Evolutionary conservation across 2,113 vertebrate species (phyloP), one percentile per base, ranked within the genome.

Genomic region (Perognathus longimembris): DNA sequence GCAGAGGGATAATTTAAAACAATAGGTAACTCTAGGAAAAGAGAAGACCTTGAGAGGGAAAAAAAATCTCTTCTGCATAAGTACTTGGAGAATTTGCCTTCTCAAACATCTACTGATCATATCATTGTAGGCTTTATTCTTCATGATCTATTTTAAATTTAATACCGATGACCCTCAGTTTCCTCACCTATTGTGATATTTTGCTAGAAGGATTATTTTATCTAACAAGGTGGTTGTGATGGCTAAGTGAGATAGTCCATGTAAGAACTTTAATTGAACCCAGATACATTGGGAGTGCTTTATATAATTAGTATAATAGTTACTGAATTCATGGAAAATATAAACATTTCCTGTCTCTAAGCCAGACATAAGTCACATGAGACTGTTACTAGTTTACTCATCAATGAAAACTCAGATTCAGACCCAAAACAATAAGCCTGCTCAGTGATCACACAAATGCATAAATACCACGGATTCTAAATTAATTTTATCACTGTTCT

Each of bases 61-160:
- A 77, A 87, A 50, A 59, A 1, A 45, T 12, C n/a, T 61, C 57
- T 61, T 80, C 64, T 54, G 11, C 40, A 75, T 82, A 54, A 40
- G 40, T 75, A 61, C 21, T 67, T 61, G 66, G 14, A 63, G 3
- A 9, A 63, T 81, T 91, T 77, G 14, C 17, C 28, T 67, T 73
- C 42, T 80, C 28, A 89, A 3, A 50, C 1, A 66, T 61, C 38
- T 40, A 85, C 89, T 92, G 78, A 26, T 87, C 38, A 87, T 8
- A 71, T 36, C 28, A 50, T 42, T 21, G 0, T 3, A 45, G n/a
- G 10, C 14, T 89, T 74, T 74, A 71, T 57, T 85, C 8, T 15
- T 75, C 63, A 71, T 34, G 36, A 28, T 32, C 3, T 91, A 8
- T 80, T 91, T 84, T 40, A 70, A 81, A 10, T 84, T 81, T 77